Evolutionary conservation across 2,888 invertebrate genomes (phyloP).

Genomic region (Thymelicus sylvestris): DNA sequence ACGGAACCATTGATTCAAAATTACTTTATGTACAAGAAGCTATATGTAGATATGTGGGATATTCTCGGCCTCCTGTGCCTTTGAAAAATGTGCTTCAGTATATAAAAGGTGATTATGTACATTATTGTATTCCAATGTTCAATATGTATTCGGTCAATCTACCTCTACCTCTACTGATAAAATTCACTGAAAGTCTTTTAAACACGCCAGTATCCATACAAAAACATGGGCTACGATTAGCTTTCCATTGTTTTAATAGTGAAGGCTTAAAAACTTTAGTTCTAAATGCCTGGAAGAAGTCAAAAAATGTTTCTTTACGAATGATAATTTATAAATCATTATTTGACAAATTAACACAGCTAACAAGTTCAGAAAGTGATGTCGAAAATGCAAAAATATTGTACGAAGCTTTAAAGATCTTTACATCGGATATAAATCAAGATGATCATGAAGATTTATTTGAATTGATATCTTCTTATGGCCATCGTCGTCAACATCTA

Average conservation of each 20-base stretch:
- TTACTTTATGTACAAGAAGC: conserved; percentile 53
- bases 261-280: conserved; percentile 52
- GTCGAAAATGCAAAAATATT: conserved; percentile 45
- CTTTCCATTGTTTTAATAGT: conserved; percentile 55
- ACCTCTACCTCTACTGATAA: conserved; percentile 49
- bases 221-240: conserved; percentile 62
- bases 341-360: conserved; percentile 48
- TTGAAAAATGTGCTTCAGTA: conserved; percentile 51
- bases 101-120: conserved; percentile 62
- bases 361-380: conserved; percentile 32
- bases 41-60: conserved; percentile 56
- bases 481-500: conserved; percentile 34
- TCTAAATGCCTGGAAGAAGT: conserved; percentile 54
- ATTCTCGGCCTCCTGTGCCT: conserved; percentile 61
- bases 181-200: conserved; percentile 55
- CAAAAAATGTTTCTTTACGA: conserved; percentile 59
- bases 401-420: conserved; percentile 53
- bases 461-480: conserved; percentile 41
- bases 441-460: conserved; percentile 60
- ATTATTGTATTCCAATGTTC: conserved; percentile 58
- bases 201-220: conserved; percentile 60
- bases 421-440: conserved; percentile 53
- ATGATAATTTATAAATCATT: conserved; percentile 54
- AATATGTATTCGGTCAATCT: conserved; percentile 56
- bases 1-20: conserved; percentile 46